These are phyloP conservation scores for Chroicocephalus ridibundus DNA, from an alignment of 2,113 vertebrate genomes.

Conservation along the genomic window DNA sequence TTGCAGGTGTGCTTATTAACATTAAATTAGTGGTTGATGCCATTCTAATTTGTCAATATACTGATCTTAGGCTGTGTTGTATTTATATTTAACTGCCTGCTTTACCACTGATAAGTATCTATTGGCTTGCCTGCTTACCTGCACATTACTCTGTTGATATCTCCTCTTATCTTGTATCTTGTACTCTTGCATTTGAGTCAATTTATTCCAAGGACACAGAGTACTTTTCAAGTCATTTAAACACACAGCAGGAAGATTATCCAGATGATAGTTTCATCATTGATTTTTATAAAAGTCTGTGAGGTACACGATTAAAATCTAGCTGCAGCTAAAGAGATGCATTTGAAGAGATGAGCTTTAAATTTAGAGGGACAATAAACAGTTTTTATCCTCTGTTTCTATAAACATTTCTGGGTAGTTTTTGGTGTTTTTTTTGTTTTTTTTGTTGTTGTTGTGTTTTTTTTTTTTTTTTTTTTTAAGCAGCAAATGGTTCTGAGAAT, in stretches of 20 bases:
- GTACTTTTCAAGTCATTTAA: slow-evolving; percentile 49
- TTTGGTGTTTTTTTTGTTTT: fast-evolving
- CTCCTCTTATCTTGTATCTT: slow-evolving; percentile 13
- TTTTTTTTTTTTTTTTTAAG: not conserved
- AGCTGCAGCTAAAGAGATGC: not conserved
- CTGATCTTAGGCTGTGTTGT: not conserved
- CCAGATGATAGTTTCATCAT: slow-evolving; percentile 26
- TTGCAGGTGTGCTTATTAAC: not conserved
- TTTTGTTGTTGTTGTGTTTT: no score
- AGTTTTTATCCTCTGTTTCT: not conserved
- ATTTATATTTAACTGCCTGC: not conserved
- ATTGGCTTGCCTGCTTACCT: not conserved
- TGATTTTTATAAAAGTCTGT: not conserved
- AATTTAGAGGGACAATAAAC: not conserved
- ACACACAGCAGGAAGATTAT: slow-evolving; percentile 23
- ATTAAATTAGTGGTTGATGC: not conserved
- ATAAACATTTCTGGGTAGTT: not conserved
- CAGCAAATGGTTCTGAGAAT: not conserved
- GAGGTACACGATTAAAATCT: not conserved
- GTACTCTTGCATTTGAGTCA: slow-evolving; percentile 19
- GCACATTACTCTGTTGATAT: slow-evolving; percentile 23
- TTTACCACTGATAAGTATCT: not conserved
- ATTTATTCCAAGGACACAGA: slow-evolving; percentile 50
- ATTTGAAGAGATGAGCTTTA: not conserved
- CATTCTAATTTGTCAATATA: not conserved